Evolutionary conservation across 2,113 vertebrate species (phyloP).

Genomic region (Todiramphus saurophagus): DNA sequence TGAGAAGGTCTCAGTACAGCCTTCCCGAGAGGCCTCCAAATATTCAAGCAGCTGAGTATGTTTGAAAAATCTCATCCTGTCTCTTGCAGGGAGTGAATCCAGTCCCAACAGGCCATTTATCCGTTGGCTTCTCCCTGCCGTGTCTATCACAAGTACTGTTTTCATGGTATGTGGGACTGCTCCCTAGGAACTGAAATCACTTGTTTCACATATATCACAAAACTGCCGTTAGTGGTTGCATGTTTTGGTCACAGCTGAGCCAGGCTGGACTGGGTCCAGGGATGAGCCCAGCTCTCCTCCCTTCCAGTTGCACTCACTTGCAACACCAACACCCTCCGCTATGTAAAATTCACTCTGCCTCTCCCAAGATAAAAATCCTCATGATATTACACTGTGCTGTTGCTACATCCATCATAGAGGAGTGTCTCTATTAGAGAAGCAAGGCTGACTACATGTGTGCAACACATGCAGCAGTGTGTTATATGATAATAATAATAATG

Average conservation of each 20-base stretch:
- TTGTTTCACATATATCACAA: not conserved
- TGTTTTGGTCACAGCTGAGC: fast-evolving
- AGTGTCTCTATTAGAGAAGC: not conserved
- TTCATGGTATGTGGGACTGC: not conserved
- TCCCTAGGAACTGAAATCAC: not conserved
- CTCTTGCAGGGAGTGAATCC: not conserved
- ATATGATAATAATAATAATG: not conserved
- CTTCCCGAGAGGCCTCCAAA: not conserved
- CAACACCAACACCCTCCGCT: not conserved
- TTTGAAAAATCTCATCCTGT: not conserved
- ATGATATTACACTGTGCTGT: fast-evolving
- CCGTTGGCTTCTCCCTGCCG: not conserved
- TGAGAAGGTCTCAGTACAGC: not conserved
- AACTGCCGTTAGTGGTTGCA: not conserved
- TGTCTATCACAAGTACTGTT: not conserved
- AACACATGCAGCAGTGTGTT: not conserved
- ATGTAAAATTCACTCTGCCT: not conserved
- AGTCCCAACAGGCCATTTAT: not conserved
- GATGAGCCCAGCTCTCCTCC: not conserved
- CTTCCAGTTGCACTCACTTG: not conserved
- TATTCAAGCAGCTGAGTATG: not conserved
- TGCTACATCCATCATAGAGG: not conserved
- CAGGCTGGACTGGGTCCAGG: not conserved
- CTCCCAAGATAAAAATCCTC: not conserved
- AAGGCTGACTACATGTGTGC: not conserved